Evolutionary conservation across 2,888 invertebrate species (phyloP), one percentile per base, ranked within the genome.

Genomic region (Platypus cylindrus): DNA sequence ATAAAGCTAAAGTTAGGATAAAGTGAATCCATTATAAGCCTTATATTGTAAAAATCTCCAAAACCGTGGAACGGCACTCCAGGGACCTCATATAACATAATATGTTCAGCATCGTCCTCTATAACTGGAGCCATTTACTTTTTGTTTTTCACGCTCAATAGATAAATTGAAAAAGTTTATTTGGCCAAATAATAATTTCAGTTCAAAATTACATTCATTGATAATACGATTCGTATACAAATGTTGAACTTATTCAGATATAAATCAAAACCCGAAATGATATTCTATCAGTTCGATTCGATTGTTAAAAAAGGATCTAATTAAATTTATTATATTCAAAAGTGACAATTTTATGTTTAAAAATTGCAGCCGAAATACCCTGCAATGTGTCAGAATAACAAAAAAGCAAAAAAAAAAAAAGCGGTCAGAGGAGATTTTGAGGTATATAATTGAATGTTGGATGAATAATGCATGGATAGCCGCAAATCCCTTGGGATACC

Each of bases 401-500:
- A n/a, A n/a, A n/a, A n/a, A n/a, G n/a, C n/a, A n/a, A n/a, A n/a
- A n/a, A n/a, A n/a, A n/a, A n/a, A n/a, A n/a, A 37, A 37, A 31
- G 24, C 38, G 39, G 46, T 43, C 41, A 51, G 48, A 59, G n/a
- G n/a, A n/a, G n/a, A n/a, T n/a, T 60, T 57, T 55, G 52, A 55
- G 56, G n/a, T n/a, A 54, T 57, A 61, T 62, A 60, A 61, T 62
- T 62, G 62, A 60, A 60, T 59, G 55, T 55, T 55, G 52, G 48
- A 56, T 62, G 62, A 60, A 62, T 62, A 59, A 60, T 62, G 55
- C 56, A 61, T 59, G 51, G 53, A 45, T 51, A 51, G 41, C 38
- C 34, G 39, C 44, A 44, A 44, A 43, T 52, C 56, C 48, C 55
- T 31, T 40, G 58, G 55, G 57, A 55, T 43, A 36, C 49, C 48